Evolutionary conservation across 2,113 vertebrate species (phyloP).

Genomic region (Takifugu bimaculatus): DNA sequence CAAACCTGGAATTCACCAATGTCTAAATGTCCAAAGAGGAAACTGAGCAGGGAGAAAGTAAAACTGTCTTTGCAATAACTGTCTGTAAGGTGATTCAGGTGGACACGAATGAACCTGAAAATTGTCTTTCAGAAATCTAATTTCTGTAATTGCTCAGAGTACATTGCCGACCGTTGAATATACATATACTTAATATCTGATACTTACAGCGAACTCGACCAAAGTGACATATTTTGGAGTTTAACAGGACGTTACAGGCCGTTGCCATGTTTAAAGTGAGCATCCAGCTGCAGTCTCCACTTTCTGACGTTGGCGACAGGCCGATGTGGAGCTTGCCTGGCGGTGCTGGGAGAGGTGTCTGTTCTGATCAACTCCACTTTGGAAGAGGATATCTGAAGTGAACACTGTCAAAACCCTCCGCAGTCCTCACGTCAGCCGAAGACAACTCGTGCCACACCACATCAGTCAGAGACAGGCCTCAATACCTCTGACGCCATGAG

Average conservation of each 20-base stretch:
- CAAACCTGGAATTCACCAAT: too few species aligned
- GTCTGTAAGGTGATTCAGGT: too few species aligned
- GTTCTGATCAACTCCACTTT: constrained; percentile 58
- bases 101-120: too few species aligned
- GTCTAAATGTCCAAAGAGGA: too few species aligned
- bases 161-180: too few species aligned
- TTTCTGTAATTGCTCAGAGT: too few species aligned
- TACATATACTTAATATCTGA: too few species aligned
- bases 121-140: too few species aligned
- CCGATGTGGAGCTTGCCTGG: constrained; percentile 45
- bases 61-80: too few species aligned
- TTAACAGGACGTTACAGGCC: constrained; percentile 50
- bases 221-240: constrained; percentile 24
- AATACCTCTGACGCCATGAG: constrained; percentile 31
- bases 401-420: constrained; percentile 63
- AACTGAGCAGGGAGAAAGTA: too few species aligned
- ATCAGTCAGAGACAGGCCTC: constrained; percentile 45
- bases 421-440: constrained; percentile 44
- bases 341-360: constrained; percentile 55
- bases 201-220: too few species aligned
- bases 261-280: constrained; percentile 52
- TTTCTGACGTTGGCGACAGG: constrained; percentile 61
- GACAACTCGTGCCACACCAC: constrained; percentile 52
- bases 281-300: constrained; percentile 47
- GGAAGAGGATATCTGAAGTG: constrained; percentile 59